phyloP scores from a whole-genome alignment of 2,113 vertebrate genomes.

The Vireo altiloquus region DNA sequence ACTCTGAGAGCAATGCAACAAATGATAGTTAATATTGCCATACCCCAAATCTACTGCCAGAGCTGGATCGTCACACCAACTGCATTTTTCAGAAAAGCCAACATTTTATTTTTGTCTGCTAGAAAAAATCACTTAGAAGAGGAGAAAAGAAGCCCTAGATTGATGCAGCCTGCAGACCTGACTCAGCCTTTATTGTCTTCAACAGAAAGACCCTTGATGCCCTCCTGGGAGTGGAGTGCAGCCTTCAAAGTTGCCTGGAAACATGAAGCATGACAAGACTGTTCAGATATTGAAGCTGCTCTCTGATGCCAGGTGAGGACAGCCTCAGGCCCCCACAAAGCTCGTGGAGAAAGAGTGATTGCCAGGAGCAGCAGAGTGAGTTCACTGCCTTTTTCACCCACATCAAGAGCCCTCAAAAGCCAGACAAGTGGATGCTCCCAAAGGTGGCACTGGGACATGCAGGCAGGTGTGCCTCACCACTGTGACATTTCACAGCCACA shows the following conservation, averaged over 20 bases:
- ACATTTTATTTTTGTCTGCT: neutral
- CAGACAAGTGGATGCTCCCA: neutral
- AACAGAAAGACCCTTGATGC: neutral
- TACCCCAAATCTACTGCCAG: neutral
- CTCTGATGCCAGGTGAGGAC: neutral
- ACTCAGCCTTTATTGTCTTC: neutral
- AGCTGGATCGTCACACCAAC: neutral
- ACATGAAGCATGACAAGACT: rapidly evolving
- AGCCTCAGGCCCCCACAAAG: neutral
- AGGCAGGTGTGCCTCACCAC: neutral
- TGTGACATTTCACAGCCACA: neutral
- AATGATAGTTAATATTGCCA: neutral
- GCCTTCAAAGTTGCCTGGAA: neutral
- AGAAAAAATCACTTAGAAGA: neutral
- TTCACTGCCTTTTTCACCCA: neutral
- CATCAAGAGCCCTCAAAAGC: neutral
- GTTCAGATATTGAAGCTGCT: neutral
- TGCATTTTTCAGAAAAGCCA: neutral
- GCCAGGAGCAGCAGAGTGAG: neutral
- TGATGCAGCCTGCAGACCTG: neutral
- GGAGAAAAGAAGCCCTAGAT: neutral
- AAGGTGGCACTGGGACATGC: rapidly evolving
- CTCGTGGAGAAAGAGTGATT: rapidly evolving
- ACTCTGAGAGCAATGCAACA: neutral
- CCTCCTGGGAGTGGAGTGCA: neutral